Conservation (phyloP, 2,113 vertebrate species). For the Sciurus niger region DNA sequence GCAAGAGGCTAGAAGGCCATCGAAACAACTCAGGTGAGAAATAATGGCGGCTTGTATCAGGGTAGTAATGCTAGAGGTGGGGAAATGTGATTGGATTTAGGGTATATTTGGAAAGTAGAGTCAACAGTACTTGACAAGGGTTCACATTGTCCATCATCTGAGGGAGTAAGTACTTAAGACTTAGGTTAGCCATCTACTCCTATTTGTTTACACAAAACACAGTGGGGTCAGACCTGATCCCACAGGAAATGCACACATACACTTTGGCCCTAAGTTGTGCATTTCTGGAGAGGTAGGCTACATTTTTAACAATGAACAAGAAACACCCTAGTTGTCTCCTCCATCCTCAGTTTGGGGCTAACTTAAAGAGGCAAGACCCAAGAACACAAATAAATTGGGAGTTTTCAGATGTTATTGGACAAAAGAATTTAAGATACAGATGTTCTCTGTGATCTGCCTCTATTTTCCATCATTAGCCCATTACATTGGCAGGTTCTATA, state of each 20-base stretch:
- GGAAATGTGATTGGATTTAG: neutral
- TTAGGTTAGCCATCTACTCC: constrained; percentile 20
- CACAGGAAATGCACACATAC: neutral
- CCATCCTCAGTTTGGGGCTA: neutral
- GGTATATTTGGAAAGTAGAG: neutral
- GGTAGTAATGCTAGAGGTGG: neutral
- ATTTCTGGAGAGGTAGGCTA: constrained; percentile 43
- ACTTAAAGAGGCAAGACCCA: neutral
- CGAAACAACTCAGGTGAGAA: constrained; percentile 18
- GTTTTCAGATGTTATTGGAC: neutral
- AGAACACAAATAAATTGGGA: neutral
- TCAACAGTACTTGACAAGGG: neutral
- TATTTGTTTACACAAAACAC: constrained; percentile 79
- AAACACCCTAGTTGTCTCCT: neutral
- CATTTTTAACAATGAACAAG: neutral
- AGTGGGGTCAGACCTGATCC: constrained; percentile 11
- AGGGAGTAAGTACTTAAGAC: neutral
- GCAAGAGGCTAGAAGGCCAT: neutral
- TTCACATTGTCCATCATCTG: neutral
- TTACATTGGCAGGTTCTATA: neutral
- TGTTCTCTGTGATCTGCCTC: neutral
- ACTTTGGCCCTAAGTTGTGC: neutral
- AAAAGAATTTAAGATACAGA: neutral
- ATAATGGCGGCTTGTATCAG: neutral
- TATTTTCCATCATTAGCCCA: neutral